Conservation (phyloP, 2,888 invertebrate species). For the Eristalinus aeneus region DNA sequence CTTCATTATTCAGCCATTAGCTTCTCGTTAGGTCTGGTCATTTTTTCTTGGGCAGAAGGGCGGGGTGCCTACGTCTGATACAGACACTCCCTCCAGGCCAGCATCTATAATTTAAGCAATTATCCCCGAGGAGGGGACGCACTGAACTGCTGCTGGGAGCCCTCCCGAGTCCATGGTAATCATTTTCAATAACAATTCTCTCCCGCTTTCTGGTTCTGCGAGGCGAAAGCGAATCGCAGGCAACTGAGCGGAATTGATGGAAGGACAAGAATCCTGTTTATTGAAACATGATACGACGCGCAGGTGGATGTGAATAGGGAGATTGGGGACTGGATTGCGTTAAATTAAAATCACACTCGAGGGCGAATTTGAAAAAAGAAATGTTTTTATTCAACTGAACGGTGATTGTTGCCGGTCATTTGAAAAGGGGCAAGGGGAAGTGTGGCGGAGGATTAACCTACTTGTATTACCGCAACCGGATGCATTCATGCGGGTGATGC, state of each 20-base stretch:
- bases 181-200: slow-evolving; percentile 35
- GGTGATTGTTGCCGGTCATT: not conserved
- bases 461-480: not conserved
- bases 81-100: not conserved
- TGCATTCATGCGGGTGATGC: not conserved
- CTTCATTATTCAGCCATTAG: slow-evolving; percentile 61
- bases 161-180: slow-evolving; percentile 13
- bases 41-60: slow-evolving; percentile 1
- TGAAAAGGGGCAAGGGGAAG: not conserved
- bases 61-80: not conserved
- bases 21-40: slow-evolving; percentile 52
- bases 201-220: not conserved
- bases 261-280: not conserved
- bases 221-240: not conserved
- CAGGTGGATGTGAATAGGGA: not conserved
- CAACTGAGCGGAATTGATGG: slow-evolving; percentile 1
- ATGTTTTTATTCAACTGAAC: slow-evolving; percentile 1
- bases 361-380: not conserved
- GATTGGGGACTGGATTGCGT: not conserved
- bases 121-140: slow-evolving; percentile 1
- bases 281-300: slow-evolving; percentile 2
- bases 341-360: slow-evolving; percentile 12
- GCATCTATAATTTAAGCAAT: slow-evolving; percentile 34
- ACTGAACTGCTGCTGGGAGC: not conserved
- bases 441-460: not conserved